These are phyloP conservation scores for Drosophila yakuba DNA, from an alignment of 1,140 invertebrate species.

Conservation along the genomic window DNA sequence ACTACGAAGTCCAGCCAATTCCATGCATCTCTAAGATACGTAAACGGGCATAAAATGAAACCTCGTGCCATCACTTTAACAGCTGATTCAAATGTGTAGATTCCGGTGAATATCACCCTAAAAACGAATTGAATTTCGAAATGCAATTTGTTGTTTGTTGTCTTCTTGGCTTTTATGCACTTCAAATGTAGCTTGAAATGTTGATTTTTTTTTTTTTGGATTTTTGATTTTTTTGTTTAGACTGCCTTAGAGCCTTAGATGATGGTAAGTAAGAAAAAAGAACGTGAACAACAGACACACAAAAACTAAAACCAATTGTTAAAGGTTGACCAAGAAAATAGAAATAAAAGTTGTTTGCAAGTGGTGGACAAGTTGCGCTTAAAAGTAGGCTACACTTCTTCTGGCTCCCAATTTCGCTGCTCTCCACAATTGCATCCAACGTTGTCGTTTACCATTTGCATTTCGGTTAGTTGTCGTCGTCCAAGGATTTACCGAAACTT, in stretches of 20 bases:
- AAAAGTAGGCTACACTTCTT: slow-evolving; percentile 31
- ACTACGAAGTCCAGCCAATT: slow-evolving; percentile 99
- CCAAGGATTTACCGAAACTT: too few relatives aligned
- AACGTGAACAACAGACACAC: slow-evolving; percentile 9
- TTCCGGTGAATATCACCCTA: slow-evolving; percentile 99
- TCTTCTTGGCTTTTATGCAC: slow-evolving; percentile 34
- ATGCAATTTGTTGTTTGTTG: slow-evolving; percentile 79
- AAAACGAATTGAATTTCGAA: slow-evolving; percentile 85
- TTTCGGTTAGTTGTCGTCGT: background rate
- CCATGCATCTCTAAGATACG: slow-evolving; percentile 99
- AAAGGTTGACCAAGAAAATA: slow-evolving; percentile 28
- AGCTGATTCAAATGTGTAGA: slow-evolving; percentile 99
- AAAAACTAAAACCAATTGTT: slow-evolving; percentile 40
- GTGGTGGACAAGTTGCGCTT: slow-evolving; percentile 16
- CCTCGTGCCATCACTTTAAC: slow-evolving; percentile 99
- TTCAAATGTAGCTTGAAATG: slow-evolving; percentile 22
- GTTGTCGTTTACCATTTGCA: background rate
- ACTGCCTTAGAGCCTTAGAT: slow-evolving; percentile 56
- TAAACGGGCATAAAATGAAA: slow-evolving; percentile 99
- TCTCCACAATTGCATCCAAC: background rate
- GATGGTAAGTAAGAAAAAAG: background rate
- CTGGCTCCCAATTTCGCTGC: slow-evolving; percentile 2
- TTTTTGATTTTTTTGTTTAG: slow-evolving; percentile 11
- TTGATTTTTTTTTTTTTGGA: slow-evolving; percentile 6
- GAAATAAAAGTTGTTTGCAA: slow-evolving; percentile 9